These are phyloP conservation scores for Adelosebastes latens DNA, from an alignment of 2,797 vertebrate genomes.

Conservation along the genomic window DNA sequence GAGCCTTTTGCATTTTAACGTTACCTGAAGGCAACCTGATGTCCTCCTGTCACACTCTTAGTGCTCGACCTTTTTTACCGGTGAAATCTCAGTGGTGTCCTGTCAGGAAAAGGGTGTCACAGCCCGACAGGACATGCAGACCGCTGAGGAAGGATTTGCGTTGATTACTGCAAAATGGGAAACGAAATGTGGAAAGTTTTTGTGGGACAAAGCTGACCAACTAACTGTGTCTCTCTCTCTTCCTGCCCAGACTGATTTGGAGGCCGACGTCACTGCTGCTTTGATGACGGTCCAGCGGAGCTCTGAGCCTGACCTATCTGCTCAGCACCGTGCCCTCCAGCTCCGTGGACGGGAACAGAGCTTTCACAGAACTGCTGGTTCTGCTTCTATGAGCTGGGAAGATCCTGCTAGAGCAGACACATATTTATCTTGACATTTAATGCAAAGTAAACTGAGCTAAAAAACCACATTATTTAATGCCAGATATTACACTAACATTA, in stretches of 20 bases:
- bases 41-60: background rate
- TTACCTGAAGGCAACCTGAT: background rate
- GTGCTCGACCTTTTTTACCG: background rate
- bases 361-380: slow-evolving; percentile 15
- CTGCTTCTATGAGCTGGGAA: slow-evolving; percentile 11
- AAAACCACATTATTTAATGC: slow-evolving; percentile 37
- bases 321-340: slow-evolving; percentile 51
- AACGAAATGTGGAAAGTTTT: slow-evolving; percentile 3
- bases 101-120: slow-evolving; percentile 34
- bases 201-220: background rate
- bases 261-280: slow-evolving; percentile 13
- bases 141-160: background rate
- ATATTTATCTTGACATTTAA: background rate
- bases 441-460: slow-evolving; percentile 29
- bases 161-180: background rate
- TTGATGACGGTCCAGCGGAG: slow-evolving; percentile 51
- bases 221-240: slow-evolving; percentile 2
- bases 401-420: background rate
- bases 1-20: too few relatives aligned
- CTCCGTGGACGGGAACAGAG: slow-evolving; percentile 27
- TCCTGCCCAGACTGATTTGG: slow-evolving; percentile 66
- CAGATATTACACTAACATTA: slow-evolving; percentile 5
- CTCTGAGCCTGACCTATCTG: slow-evolving; percentile 55
- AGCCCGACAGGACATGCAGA: background rate
- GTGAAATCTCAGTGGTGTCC: background rate